These are phyloP conservation scores for Scolopax rusticola DNA, from an alignment of 2,797 vertebrate species.

Conservation along the genomic window DNA sequence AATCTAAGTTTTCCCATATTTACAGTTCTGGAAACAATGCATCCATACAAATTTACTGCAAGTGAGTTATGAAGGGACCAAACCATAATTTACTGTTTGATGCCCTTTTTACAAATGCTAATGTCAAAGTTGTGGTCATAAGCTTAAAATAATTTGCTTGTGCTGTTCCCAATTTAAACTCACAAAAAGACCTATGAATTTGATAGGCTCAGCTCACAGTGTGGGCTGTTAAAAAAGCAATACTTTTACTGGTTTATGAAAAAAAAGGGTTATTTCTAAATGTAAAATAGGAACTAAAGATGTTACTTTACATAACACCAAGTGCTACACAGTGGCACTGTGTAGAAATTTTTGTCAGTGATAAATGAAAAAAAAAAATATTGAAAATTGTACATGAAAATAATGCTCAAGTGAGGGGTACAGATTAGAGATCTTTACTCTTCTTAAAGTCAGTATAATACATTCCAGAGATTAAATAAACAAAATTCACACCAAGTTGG, in stretches of 20 bases:
- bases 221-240: not conserved
- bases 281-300: not conserved
- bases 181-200: not conserved
- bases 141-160: not conserved
- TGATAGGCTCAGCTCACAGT: not conserved
- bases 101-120: not conserved
- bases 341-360: not conserved
- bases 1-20: not conserved
- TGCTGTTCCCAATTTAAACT: not conserved
- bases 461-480: constrained; percentile 28
- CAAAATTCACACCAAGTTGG: constrained; percentile 13
- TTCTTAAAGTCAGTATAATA: not conserved
- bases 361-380: not conserved
- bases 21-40: not conserved
- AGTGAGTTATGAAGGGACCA: not conserved
- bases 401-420: not conserved
- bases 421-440: not conserved
- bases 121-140: not conserved
- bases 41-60: not conserved
- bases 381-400: not conserved
- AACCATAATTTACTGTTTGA: not conserved
- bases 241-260: not conserved
- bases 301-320: not conserved
- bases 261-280: not conserved
- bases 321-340: not conserved